These are phyloP conservation scores for Drosophila tristis DNA, from an alignment of 1,140 invertebrate genomes.

Conservation along the genomic window DNA sequence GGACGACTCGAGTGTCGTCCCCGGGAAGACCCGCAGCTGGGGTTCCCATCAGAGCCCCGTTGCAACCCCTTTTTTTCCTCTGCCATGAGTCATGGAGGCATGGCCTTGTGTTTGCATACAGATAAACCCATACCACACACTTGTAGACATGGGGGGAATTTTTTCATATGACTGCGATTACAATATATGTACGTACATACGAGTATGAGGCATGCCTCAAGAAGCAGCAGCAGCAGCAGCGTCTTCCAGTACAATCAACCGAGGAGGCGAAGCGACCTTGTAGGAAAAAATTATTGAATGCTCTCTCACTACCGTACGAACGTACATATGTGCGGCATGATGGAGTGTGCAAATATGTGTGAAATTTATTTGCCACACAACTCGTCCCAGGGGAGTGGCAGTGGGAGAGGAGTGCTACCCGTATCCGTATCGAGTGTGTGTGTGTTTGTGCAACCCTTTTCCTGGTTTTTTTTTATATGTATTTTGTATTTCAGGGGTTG, in stretches of 20 bases:
- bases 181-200: slow-evolving; percentile 15
- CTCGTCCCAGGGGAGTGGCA: slow-evolving; percentile 21
- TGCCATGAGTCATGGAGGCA: slow-evolving; percentile 30
- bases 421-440: slow-evolving; percentile 19
- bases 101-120: slow-evolving; percentile 57
- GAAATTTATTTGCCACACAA: slow-evolving; percentile 77
- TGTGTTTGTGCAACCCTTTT: slow-evolving; percentile 41
- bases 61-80: slow-evolving; percentile 29
- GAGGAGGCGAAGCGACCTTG: slow-evolving; percentile 63
- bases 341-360: slow-evolving; percentile 77
- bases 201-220: slow-evolving; percentile 8
- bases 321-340: slow-evolving; percentile 2
- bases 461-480: background rate
- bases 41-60: background rate
- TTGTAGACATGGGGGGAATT: slow-evolving; percentile 8
- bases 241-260: slow-evolving; percentile 71
- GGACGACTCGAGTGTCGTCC: slow-evolving; percentile 11
- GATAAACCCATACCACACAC: slow-evolving; percentile 40
- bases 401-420: background rate
- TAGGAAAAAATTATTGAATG: slow-evolving; percentile 64
- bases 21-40: slow-evolving; percentile 43
- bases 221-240: background rate
- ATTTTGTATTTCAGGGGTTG: slow-evolving; percentile 38
- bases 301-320: slow-evolving; percentile 19
- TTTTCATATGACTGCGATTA: slow-evolving; percentile 21